Evolutionary conservation across 2,888 invertebrate genomes (phyloP), one percentile per base, ranked within the genome.

Genomic region (Sclerodermus sp.): DNA sequence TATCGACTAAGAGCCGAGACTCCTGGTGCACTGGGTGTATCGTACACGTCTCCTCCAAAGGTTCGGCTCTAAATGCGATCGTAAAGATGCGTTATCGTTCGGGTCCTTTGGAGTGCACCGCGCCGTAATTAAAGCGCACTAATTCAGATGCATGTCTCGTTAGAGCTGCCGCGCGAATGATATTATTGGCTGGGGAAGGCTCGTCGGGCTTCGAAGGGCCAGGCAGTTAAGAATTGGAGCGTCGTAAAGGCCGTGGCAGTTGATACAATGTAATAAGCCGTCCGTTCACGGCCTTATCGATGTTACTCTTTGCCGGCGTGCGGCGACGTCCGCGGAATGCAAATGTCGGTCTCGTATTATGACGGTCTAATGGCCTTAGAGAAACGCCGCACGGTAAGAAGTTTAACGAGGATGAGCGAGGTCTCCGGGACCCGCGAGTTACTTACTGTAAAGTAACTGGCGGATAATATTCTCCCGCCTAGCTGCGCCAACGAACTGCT

Each of bases 321-420:
- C 29, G 38, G 13, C 12, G n/a, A n/a, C 36, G 44, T 34, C 34
- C 39, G 40, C 8, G 23, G 8, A 23, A 23, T 23, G 23, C 23
- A 5, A 23, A 10, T 15, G 41, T 17, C 16, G 32, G 23, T 8
- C 38, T 15, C 57, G 23, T 40, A 29, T 61, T 54, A 61, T 58
- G 50, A 57, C 42, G 45, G 34, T 12, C n/a, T 57, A 54, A 53
- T 44, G 43, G 55, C 34, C 57, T 62, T 55, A 51, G 37, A 47
- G 62, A 62, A 62, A 62, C 49, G 23, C 44, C 38, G 48, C 32
- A 41, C 49, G 31, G 51, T 55, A 57, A 62, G 59, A 59, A 62
- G 45, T 32, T 49, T 62, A 57, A 61, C 49, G 57, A 61, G 61
- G 44, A 51, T 56, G 37, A 49, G 39, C 48, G 52, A 48, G 31